Evolutionary conservation across 1,140 invertebrate species (phyloP).

Genomic region (Scaptomyza montana): DNA sequence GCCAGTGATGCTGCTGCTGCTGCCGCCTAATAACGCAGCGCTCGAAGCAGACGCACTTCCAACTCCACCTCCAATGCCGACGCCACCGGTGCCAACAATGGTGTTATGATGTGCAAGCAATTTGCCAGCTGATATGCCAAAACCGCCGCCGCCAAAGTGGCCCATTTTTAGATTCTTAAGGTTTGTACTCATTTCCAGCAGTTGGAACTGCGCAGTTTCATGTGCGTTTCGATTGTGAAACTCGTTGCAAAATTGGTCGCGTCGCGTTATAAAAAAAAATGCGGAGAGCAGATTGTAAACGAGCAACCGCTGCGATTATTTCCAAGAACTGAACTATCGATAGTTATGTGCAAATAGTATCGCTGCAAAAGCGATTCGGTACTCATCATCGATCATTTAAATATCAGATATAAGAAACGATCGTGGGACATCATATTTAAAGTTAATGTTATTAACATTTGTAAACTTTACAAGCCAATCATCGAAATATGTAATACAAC

Average conservation of each 20-base stretch:
- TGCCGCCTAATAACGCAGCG: neutral
- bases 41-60: slow-evolving; percentile 1
- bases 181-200: slow-evolving; percentile 60
- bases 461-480: too few relatives aligned
- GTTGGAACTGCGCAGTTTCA: slow-evolving; percentile 18
- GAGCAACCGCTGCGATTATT: slow-evolving; percentile 24
- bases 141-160: slow-evolving; percentile 52
- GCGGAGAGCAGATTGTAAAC: slow-evolving; percentile 13
- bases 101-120: slow-evolving; percentile 52
- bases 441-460: too few relatives aligned
- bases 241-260: slow-evolving; percentile 32
- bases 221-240: slow-evolving; percentile 29
- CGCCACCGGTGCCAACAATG: neutral
- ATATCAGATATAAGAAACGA: too few relatives aligned
- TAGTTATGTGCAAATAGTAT: neutral
- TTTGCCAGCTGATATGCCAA: slow-evolving; percentile 61
- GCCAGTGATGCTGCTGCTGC: slow-evolving; percentile 5
- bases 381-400: neutral
- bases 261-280: slow-evolving; percentile 13
- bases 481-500: too few relatives aligned
- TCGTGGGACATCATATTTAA: too few relatives aligned
- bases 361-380: neutral
- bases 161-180: slow-evolving; percentile 63
- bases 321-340: slow-evolving; percentile 25
- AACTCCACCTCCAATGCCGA: neutral